Conservation (phyloP, 2,888 invertebrate species). For the Erebia ligea region DNA sequence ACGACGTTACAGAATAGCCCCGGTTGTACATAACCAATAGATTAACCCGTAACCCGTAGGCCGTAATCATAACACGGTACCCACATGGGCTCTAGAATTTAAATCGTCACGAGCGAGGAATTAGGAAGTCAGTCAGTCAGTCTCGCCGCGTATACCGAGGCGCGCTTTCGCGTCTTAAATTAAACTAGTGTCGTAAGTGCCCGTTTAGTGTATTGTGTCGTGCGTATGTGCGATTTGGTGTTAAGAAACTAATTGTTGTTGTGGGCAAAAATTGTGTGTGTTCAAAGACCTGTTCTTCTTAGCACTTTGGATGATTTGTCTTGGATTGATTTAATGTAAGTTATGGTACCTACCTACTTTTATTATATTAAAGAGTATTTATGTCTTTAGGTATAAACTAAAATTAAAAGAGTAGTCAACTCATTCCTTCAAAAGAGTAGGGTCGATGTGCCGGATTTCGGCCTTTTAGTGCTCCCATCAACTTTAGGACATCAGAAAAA, state of each 20-base stretch:
- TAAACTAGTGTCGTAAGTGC: constrained; percentile 30
- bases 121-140: constrained; percentile 61
- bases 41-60: constrained; percentile 30
- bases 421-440: too few species aligned
- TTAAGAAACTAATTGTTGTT: neutral
- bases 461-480: too few species aligned
- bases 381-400: too few species aligned
- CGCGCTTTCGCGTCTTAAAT: constrained; percentile 46
- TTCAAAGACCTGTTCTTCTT: neutral
- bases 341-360: neutral
- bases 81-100: constrained; percentile 45
- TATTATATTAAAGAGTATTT: too few species aligned
- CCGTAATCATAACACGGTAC: constrained; percentile 41
- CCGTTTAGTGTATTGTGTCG: constrained; percentile 25
- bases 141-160: constrained; percentile 62
- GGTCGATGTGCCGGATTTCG: too few species aligned
- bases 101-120: constrained; percentile 55
- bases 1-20: neutral
- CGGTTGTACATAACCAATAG: constrained; percentile 1
- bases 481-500: too few species aligned
- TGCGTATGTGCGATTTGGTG: constrained; percentile 27
- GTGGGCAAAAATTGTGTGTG: neutral
- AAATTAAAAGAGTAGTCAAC: too few species aligned
- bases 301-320: neutral
- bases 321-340: constrained; percentile 16